A percentile compares a stretch with the other conserved stretches of the same genome.
These are phyloP conservation scores for Chironomus riparius DNA, from an alignment of 2,888 invertebrate genomes.

Conservation along the genomic window DNA sequence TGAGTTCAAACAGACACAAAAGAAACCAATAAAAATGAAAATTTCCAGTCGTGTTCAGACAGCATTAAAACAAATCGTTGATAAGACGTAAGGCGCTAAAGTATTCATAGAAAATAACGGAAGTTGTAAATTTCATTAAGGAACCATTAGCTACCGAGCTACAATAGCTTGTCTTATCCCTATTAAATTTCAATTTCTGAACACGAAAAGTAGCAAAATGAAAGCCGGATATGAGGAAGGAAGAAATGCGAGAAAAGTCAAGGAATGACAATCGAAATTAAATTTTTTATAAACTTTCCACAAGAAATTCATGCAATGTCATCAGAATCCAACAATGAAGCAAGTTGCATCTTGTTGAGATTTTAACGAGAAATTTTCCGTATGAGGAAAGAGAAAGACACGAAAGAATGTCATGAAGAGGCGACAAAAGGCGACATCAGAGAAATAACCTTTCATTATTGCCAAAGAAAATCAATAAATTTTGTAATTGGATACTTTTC, in stretches of 20 bases:
- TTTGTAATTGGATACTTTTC: slow-evolving; percentile 5
- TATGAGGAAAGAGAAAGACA: not conserved
- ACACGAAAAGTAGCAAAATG: not conserved
- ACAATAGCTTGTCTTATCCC: not conserved
- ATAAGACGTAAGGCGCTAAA: not conserved
- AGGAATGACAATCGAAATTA: not conserved
- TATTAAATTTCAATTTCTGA: not conserved
- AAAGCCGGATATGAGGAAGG: not conserved
- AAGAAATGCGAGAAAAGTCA: not conserved
- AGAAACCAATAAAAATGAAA: not conserved
- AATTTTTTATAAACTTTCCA: not conserved
- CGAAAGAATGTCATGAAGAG: not conserved
- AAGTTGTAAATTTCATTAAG: not conserved
- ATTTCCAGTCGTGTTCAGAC: not conserved
- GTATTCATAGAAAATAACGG: not conserved
- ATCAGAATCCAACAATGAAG: not conserved
- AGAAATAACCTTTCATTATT: not conserved
- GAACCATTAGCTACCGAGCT: not conserved
- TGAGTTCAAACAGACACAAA: not conserved
- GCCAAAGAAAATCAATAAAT: slow-evolving; percentile 5
- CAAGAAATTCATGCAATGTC: not conserved
- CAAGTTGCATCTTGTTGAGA: not conserved
- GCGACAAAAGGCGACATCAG: not conserved
- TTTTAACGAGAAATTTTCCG: not conserved
- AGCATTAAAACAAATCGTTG: too few relatives aligned